Percentiles rank a stretch among this genome's conserved stretches.
These are phyloP conservation scores for Geodia barretti DNA, from an alignment of 37 sponge, comb jelly and placozoan genomes.

Conservation along the genomic window DNA sequence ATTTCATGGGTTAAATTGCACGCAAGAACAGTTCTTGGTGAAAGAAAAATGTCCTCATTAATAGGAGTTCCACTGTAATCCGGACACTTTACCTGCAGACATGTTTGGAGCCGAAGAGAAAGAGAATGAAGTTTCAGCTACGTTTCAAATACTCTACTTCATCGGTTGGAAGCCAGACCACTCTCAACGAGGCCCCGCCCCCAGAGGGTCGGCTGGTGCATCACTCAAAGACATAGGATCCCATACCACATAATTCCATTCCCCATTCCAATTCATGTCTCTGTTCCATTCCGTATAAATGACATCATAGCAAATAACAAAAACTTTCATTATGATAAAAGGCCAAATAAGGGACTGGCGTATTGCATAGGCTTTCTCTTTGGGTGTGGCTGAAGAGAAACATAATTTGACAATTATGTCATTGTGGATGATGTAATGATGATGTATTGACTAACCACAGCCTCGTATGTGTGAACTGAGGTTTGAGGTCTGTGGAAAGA, in stretches of 20 bases:
- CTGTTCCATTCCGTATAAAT: neutral
- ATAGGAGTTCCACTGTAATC: neutral
- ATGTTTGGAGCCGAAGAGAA: slow-evolving; percentile 26
- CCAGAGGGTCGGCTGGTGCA: slow-evolving; percentile 68
- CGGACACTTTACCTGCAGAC: neutral
- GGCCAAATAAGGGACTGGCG: slow-evolving; percentile 84
- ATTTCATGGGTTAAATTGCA: no score
- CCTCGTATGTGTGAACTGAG: slow-evolving; percentile 88
- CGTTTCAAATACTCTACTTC: slow-evolving; percentile 87
- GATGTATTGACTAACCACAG: slow-evolving; percentile 73
- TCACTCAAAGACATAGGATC: slow-evolving; percentile 65
- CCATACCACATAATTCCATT: no score
- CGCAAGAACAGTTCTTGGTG: no score
- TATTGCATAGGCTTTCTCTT: slow-evolving; percentile 95
- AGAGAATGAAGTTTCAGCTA: slow-evolving; percentile 83
- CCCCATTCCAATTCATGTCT: neutral
- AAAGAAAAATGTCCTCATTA: no score
- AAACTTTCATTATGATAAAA: slow-evolving; percentile 34
- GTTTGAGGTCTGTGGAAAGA: slow-evolving; percentile 75
- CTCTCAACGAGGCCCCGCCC: slow-evolving; percentile 64
- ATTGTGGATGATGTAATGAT: slow-evolving; percentile 1
- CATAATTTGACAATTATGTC: neutral
- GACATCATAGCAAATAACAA: neutral
- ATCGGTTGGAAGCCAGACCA: slow-evolving; percentile 96
- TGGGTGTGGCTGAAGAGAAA: slow-evolving; percentile 86